phyloP scores from a whole-genome alignment of 2,888 invertebrate genomes.

The Busseola fusca region DNA sequence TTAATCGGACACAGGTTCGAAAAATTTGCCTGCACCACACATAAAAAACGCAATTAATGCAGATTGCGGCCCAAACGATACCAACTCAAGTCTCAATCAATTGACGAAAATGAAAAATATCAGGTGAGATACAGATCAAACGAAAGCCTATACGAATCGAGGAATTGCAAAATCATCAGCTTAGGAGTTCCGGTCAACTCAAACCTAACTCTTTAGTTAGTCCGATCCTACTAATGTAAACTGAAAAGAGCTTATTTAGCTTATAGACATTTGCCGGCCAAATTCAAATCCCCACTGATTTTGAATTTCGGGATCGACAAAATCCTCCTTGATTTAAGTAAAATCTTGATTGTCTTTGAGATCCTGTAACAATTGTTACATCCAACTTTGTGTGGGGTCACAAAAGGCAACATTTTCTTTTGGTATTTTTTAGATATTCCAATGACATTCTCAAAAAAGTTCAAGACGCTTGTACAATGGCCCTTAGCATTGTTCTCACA shows the following conservation, averaged over 20 bases:
- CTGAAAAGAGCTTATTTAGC: slow-evolving; percentile 6
- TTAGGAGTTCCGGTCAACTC: background rate
- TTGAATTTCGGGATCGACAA: background rate
- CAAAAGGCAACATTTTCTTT: slow-evolving; percentile 19
- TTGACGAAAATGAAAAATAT: no score
- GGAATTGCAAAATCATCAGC: background rate
- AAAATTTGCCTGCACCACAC: no score
- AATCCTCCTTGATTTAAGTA: slow-evolving; percentile 1
- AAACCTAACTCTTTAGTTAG: slow-evolving; percentile 17
- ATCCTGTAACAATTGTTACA: background rate
- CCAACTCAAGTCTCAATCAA: no score
- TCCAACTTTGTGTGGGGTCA: background rate
- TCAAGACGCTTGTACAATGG: slow-evolving; percentile 41
- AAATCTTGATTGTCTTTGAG: slow-evolving; percentile 9
- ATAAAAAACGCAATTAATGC: no score
- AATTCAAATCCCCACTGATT: slow-evolving; percentile 28
- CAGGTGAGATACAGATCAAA: slow-evolving; percentile 8
- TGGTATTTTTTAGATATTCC: slow-evolving; percentile 35
- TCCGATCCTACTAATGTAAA: background rate
- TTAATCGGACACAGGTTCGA: no score
- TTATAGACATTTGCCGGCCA: slow-evolving; percentile 9
- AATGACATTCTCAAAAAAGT: slow-evolving; percentile 36
- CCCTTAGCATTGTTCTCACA: slow-evolving; percentile 54
- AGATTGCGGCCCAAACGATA: no score
- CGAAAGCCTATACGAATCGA: no score